Percentiles rank a stretch among this genome's conserved stretches.
phyloP scores from a whole-genome alignment of 2,113 vertebrate species.

The Illadopsis cleaveri region DNA sequence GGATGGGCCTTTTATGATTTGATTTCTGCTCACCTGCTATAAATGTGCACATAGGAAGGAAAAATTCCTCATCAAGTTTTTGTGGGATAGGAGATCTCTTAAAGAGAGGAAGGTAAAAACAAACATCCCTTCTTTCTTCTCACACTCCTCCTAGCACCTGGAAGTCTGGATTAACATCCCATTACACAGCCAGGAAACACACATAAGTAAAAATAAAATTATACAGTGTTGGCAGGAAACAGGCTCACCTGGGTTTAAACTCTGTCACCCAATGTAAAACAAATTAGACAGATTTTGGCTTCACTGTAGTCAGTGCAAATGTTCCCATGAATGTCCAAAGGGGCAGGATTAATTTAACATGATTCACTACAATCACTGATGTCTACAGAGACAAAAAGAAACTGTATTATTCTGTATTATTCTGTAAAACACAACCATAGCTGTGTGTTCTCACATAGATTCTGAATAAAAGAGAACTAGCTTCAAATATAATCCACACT shows the following conservation, averaged over 20 bases:
- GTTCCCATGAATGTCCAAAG: neutral
- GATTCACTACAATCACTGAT: neutral
- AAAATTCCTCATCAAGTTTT: neutral
- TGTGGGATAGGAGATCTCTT: neutral
- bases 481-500: conserved; percentile 6
- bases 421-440: neutral
- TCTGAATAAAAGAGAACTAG: neutral
- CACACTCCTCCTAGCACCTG: neutral
- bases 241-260: neutral
- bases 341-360: neutral
- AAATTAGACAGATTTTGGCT: neutral
- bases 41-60: neutral
- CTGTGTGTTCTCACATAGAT: neutral
- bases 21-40: neutral
- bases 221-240: neutral
- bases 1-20: neutral
- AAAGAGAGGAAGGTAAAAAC: neutral
- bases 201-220: neutral
- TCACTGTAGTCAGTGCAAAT: neutral
- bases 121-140: neutral
- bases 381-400: neutral
- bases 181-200: neutral
- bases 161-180: neutral
- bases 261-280: neutral
- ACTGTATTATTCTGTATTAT: no score